Conservation (phyloP, 2,888 invertebrate genomes). For the Notocelia uddmanniana region DNA sequence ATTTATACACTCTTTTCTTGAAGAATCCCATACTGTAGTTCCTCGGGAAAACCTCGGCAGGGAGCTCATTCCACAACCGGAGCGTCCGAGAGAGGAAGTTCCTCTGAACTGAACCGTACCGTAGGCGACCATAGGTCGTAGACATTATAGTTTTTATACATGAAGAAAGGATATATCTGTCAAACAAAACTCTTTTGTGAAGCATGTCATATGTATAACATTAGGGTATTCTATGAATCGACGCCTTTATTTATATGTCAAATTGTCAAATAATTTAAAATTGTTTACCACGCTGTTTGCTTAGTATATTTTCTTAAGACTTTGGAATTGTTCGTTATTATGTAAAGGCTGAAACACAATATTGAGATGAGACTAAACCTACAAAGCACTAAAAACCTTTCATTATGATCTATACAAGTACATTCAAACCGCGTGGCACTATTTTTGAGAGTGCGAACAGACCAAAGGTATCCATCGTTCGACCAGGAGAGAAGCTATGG, state of each 20-base stretch:
- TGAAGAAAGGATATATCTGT: not conserved
- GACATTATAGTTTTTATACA: not conserved
- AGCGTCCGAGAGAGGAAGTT: too few relatives aligned
- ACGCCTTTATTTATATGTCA: not conserved
- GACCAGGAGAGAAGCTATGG: constrained; percentile 20
- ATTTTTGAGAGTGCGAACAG: constrained; percentile 5
- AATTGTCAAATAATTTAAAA: not conserved
- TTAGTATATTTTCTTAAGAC: not conserved
- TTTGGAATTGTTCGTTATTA: not conserved
- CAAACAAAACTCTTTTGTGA: not conserved
- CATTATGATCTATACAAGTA: constrained; percentile 29
- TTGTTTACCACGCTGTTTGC: constrained; percentile 4
- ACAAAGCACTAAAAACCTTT: not conserved
- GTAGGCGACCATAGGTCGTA: too few relatives aligned
- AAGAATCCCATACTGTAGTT: too few relatives aligned
- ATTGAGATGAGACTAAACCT: constrained; percentile 13
- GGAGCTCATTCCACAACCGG: too few relatives aligned
- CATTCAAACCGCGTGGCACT: constrained; percentile 7
- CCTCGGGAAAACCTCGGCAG: too few relatives aligned
- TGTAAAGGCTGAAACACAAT: not conserved
- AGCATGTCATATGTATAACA: not conserved
- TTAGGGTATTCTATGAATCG: not conserved
- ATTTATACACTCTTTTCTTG: too few relatives aligned
- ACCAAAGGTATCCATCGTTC: constrained; percentile 16
- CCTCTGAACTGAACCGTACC: too few relatives aligned